Percentiles rank a stretch among this genome's conserved stretches.
These are phyloP conservation scores for Coreius guichenoti DNA, from an alignment of 2,797 vertebrate genomes.

Conservation along the genomic window DNA sequence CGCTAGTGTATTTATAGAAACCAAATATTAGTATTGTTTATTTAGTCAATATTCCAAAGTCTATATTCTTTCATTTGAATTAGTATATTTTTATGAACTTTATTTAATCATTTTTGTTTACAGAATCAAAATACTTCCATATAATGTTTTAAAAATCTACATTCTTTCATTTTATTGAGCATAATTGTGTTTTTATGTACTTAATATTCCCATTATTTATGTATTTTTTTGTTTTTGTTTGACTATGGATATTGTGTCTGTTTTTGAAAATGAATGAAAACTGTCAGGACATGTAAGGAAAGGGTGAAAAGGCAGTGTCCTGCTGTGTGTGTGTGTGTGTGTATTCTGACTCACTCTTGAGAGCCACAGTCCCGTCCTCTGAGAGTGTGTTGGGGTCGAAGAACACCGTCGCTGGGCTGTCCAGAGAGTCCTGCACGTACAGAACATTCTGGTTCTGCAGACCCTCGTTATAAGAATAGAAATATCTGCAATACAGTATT, in stretches of 20 bases:
- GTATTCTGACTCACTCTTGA: slow-evolving; percentile 74
- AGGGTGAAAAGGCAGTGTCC: too few species aligned
- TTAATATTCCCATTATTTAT: too few species aligned
- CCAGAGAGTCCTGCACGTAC: slow-evolving; percentile 78
- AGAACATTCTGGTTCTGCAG: slow-evolving; percentile 81
- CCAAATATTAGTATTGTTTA: background rate
- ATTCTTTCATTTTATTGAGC: background rate
- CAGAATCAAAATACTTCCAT: background rate
- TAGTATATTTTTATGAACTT: background rate
- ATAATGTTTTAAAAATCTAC: background rate
- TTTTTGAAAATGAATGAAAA: background rate
- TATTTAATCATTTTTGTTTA: background rate
- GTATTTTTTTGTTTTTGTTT: background rate
- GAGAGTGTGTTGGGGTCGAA: slow-evolving; percentile 81
- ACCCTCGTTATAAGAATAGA: slow-evolving; percentile 80
- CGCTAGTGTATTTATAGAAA: background rate
- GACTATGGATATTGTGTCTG: background rate
- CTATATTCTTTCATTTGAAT: background rate
- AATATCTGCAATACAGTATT: slow-evolving; percentile 71
- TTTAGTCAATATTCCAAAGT: background rate
- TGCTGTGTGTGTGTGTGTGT: too few species aligned
- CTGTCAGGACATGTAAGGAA: background rate
- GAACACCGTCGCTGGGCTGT: slow-evolving; percentile 70
- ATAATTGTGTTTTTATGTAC: background rate
- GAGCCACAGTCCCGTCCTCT: slow-evolving; percentile 79